Conservation (phyloP, 2,113 vertebrate genomes). For the Nannospalax galili region DNA sequence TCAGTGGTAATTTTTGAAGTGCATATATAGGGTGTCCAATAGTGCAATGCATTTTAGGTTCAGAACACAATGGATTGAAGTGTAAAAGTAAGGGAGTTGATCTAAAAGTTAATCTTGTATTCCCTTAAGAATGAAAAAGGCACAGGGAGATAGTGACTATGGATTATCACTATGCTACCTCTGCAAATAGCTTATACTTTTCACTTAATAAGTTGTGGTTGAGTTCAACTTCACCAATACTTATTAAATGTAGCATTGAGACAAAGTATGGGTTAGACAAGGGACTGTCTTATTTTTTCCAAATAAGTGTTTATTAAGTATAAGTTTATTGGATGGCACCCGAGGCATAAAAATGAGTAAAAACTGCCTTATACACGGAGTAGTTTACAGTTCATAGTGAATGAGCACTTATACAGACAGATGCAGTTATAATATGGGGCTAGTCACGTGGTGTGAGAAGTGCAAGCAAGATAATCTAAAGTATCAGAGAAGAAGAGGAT, state of each 20-base stretch:
- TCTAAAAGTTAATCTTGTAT: not conserved
- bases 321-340: not conserved
- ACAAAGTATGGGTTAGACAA: not conserved
- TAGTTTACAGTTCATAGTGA: not conserved
- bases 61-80: not conserved
- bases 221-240: not conserved
- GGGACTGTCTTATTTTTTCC: not conserved
- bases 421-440: not conserved
- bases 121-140: not conserved
- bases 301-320: conserved; percentile 2
- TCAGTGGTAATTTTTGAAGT: not conserved
- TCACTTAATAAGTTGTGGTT: not conserved
- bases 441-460: not conserved
- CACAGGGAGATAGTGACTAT: not conserved
- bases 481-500: not conserved
- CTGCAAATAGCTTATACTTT: conserved; percentile 7
- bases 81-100: not conserved
- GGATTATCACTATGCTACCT: not conserved
- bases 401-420: not conserved
- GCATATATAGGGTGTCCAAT: rapidly evolving
- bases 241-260: not conserved
- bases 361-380: not conserved
- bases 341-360: not conserved
- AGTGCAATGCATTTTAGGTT: not conserved
- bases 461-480: not conserved